Conservation (phyloP, 30 jellyfish, hydroid and myxozoan species). For the Aurelia sp. region DNA sequence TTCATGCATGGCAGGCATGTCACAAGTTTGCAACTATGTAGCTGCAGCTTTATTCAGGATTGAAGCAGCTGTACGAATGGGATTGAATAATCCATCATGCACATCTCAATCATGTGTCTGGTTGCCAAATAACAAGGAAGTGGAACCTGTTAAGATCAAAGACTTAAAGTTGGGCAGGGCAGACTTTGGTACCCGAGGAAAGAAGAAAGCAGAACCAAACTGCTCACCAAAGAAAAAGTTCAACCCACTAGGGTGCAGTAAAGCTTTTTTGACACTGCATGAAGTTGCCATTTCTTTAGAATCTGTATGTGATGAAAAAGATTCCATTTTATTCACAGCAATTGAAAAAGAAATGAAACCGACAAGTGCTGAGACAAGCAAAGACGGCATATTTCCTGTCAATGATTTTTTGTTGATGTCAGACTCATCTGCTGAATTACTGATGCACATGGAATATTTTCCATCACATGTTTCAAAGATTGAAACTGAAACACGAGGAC, state of each 20-base stretch:
- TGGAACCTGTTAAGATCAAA: conserved; percentile 27
- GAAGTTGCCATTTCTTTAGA: conserved; percentile 19
- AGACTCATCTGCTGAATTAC: conserved; percentile 4
- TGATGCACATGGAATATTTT: not conserved
- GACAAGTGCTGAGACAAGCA: conserved; percentile 1
- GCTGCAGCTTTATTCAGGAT: conserved; percentile 82
- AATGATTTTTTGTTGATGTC: conserved; percentile 1
- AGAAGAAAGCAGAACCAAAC: conserved; percentile 21
- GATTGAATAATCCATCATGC: conserved; percentile 75
- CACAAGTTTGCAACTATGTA: conserved; percentile 52
- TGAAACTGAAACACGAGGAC: conserved; percentile 25
- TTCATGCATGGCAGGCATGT: conserved; percentile 63
- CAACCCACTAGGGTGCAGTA: conserved; percentile 18
- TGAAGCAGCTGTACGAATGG: conserved; percentile 78
- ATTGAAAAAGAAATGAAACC: conserved; percentile 3
- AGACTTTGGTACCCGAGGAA: conserved; percentile 25
- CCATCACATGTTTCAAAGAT: not conserved
- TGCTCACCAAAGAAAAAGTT: conserved; percentile 45
- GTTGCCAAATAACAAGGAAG: conserved; percentile 57
- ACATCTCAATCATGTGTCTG: conserved; percentile 59
- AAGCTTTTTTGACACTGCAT: conserved; percentile 5
- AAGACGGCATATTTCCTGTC: not conserved
- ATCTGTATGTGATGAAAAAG: conserved; percentile 13
- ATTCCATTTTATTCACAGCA: conserved; percentile 22
- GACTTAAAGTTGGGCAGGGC: conserved; percentile 24